phyloP scores from a whole-genome alignment of 2,113 vertebrate species.

The Callithrix jacchus region DNA sequence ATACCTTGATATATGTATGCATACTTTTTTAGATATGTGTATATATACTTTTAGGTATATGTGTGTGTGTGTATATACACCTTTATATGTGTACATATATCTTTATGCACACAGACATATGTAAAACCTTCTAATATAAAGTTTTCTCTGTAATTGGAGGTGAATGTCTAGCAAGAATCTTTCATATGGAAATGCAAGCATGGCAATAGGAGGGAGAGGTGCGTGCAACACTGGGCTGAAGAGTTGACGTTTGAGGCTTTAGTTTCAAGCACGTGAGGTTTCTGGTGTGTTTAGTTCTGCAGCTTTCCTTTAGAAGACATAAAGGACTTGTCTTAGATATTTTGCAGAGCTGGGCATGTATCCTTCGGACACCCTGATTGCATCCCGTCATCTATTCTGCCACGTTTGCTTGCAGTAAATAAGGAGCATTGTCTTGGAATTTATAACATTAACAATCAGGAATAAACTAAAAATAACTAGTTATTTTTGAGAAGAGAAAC shows the following conservation, averaged over 20 bases:
- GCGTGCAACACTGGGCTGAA: rapidly evolving
- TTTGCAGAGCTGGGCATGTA: neutral
- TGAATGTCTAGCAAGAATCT: neutral
- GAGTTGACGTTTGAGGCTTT: rapidly evolving
- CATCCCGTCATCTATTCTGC: neutral
- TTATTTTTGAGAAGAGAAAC: no score
- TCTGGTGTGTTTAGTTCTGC: rapidly evolving
- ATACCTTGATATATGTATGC: neutral
- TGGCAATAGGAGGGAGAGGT: rapidly evolving
- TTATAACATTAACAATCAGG: neutral
- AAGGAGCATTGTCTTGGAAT: neutral
- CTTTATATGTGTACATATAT: no score
- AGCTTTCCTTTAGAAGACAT: neutral
- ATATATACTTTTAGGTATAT: neutral
- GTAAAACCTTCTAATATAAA: no score
- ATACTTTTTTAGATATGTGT: neutral
- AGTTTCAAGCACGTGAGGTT: neutral
- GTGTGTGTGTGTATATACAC: neutral
- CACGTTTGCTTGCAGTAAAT: neutral
- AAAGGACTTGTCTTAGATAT: neutral
- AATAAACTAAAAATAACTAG: neutral
- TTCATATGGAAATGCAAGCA: rapidly evolving
- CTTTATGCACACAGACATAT: no score
- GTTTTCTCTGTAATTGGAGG: neutral
- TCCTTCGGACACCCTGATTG: rapidly evolving